Percentiles rank a stretch among this genome's conserved stretches.
Conservation (phyloP, 1,140 invertebrate species). For the Drosophila micromelanica region DNA sequence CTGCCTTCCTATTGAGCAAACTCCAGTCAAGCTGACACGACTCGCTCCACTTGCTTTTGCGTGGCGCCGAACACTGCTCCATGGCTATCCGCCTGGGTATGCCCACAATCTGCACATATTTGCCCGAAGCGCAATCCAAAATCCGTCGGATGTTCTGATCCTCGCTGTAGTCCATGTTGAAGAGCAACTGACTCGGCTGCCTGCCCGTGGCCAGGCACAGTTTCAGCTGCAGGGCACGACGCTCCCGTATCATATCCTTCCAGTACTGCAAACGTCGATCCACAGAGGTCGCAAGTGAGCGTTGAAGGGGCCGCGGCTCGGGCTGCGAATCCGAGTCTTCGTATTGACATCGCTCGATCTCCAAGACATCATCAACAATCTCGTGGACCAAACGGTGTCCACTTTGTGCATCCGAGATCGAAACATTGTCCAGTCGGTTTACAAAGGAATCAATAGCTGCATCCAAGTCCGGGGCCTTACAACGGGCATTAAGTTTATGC, state of each 20-base stretch:
- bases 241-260: conserved; percentile 59
- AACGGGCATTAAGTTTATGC: neutral
- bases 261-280: conserved; percentile 69
- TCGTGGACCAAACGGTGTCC: conserved; percentile 15
- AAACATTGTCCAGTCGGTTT: neutral
- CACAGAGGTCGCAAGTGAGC: conserved; percentile 9
- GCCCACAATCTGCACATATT: no score
- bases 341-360: neutral
- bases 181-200: conserved; percentile 26
- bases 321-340: conserved; percentile 16
- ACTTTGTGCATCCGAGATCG: neutral
- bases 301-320: neutral
- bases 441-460: neutral
- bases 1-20: neutral
- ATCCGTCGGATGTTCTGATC: conserved; percentile 34
- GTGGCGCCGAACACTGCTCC: no score
- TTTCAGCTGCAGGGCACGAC: conserved; percentile 37
- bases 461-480: neutral
- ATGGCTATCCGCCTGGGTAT: no score
- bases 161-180: conserved; percentile 35
- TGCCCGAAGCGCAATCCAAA: conserved; percentile 23
- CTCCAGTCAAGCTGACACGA: conserved; percentile 8
- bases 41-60: conserved; percentile 6
- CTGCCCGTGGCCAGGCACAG: conserved; percentile 32
- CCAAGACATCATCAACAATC: conserved; percentile 43